These are phyloP conservation scores for Atherinosoma microstoma DNA, from an alignment of 2,797 vertebrate species.

Conservation along the genomic window DNA sequence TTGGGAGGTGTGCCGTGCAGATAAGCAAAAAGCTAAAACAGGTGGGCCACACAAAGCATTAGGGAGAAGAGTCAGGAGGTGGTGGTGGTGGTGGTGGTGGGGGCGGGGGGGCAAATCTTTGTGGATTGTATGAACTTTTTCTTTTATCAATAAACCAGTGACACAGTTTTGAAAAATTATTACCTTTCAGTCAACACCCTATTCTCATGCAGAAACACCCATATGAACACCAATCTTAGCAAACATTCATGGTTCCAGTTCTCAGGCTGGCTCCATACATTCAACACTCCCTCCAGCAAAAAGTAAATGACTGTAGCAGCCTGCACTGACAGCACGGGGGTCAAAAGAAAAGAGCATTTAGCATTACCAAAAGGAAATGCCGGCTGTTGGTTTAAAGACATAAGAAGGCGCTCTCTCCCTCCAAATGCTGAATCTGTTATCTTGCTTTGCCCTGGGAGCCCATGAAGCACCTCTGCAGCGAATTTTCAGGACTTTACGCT, in stretches of 20 bases:
- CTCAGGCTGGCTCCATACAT: constrained; percentile 49
- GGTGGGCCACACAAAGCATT: constrained; percentile 34
- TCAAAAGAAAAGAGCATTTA: constrained; percentile 3
- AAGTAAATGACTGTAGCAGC: constrained; percentile 26
- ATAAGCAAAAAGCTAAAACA: constrained; percentile 56
- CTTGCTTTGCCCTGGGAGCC: constrained; percentile 11
- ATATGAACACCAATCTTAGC: constrained; percentile 25
- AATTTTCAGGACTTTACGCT: constrained; percentile 4
- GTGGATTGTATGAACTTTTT: constrained; percentile 26
- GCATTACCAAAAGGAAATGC: constrained; percentile 29
- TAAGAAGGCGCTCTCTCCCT: constrained; percentile 17
- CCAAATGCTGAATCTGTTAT: constrained; percentile 12
- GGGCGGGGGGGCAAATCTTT: neutral
- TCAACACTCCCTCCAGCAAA: constrained; percentile 34
- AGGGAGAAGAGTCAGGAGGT: constrained; percentile 26
- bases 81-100: neutral
- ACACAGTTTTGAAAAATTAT: constrained; percentile 13
- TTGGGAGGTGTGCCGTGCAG: constrained; percentile 74
- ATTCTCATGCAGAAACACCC: constrained; percentile 18
- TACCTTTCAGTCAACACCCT: constrained; percentile 4
- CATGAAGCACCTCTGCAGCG: constrained; percentile 36
- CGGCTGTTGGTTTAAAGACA: constrained; percentile 40
- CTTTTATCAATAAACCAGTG: constrained; percentile 28
- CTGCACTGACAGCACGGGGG: constrained; percentile 11
- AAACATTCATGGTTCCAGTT: constrained; percentile 65